phyloP scores from a whole-genome alignment of 2,888 invertebrate genomes.

The Eupithecia insigniata region DNA sequence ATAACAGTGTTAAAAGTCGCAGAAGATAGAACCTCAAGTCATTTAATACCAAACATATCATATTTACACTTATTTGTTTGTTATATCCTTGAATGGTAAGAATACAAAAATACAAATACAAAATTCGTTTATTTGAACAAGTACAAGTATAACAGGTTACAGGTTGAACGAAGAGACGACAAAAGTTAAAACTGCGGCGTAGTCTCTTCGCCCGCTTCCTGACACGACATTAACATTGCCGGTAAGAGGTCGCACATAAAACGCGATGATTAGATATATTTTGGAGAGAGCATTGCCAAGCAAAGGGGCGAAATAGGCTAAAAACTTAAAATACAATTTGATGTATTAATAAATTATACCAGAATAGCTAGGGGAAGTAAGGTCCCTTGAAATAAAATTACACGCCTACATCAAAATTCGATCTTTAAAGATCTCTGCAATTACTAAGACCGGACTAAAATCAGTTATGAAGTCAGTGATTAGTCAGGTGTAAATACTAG shows the following conservation, averaged over 20 bases:
- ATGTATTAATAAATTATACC: background rate
- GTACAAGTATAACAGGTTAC: no score
- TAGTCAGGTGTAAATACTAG: conserved; percentile 38
- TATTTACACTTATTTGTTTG: background rate
- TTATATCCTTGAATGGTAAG: background rate
- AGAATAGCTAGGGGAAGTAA: background rate
- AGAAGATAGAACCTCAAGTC: background rate
- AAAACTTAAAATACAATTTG: background rate
- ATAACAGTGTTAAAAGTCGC: background rate
- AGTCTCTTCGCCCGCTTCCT: no score
- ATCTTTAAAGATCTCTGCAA: conserved; percentile 16
- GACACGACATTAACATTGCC: no score
- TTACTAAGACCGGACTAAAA: conserved; percentile 28
- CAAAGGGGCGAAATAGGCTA: background rate
- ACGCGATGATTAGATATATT: background rate
- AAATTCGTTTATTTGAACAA: no score
- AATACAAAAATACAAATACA: no score
- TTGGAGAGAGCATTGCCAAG: background rate
- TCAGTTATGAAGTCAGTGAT: conserved; percentile 30
- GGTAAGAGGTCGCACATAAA: no score
- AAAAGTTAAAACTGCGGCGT: no score
- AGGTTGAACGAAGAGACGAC: no score
- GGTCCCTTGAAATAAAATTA: background rate
- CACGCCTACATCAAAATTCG: conserved; percentile 2
- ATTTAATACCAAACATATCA: background rate